Evolutionary conservation across 2,797 vertebrate species (phyloP), one percentile per base, ranked within the genome.

Genomic region (Melanotaenia maccullochi): DNA sequence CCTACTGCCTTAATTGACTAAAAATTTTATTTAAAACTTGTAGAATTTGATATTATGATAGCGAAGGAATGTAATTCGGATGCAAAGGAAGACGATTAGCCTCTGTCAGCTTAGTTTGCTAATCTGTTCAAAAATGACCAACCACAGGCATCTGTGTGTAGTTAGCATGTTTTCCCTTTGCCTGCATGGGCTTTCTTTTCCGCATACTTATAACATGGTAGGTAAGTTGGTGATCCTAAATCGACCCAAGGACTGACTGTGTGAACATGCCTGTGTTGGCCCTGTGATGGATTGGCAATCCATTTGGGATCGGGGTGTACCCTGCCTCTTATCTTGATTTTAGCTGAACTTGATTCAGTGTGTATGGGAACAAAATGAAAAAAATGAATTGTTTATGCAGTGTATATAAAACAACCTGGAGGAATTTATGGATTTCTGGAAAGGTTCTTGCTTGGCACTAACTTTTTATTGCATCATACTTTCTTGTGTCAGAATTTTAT

Each of bases 381-480:
- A 7, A 44, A 20, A 44, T 44, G 42, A 44, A 44, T 20, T 14
- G 20, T 51, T 47, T 8, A 51, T 51, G 47, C 20, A 69, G 25
- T 58, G 65, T 57, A 20, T 72, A 51, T 18, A 44, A 47, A 56
- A 35, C 57, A 56, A 44, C 65, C 51, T 52, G 33, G 30, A 72
- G 47, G 49, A 60, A 72, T 78, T 65, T n/a, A 68, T 35, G 14
- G 42, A 72, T 63, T 74, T 52, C 36, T 80, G 51, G 62, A 79
- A 68, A 71, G 57, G 35, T 54, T 76, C 33, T 35, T 44, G 24
- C 65, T 74, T 79, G 58, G 66, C 65, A 65, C 36, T 9, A 60
- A 65, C 60, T 80, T 59, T 60, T 75, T 77, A 75, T 84, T 83
- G 67, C 64, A 60, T 49, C 56, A 64, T 59, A 72, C 38, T 55